Percentiles rank a stretch among this genome's conserved stretches.
These are phyloP conservation scores for Scrobipalpa atriplicella DNA, from an alignment of 2,888 invertebrate species.

Conservation along the genomic window DNA sequence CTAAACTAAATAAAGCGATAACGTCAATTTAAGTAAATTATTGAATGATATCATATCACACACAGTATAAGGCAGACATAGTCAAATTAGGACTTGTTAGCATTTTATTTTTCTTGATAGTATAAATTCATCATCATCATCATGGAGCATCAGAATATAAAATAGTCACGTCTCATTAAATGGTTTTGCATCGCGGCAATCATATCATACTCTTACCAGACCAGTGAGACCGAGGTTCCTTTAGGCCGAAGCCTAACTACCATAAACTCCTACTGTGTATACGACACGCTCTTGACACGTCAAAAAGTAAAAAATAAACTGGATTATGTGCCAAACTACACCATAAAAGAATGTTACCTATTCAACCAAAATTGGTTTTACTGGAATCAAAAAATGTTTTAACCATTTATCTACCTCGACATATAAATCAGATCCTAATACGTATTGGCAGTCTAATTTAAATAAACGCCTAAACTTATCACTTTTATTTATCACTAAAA, in stretches of 20 bases:
- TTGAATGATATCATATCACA: too few species aligned
- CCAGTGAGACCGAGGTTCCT: conserved; percentile 18
- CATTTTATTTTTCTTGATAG: too few species aligned
- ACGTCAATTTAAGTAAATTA: too few species aligned
- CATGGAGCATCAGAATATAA: not conserved
- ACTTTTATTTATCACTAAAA: conserved; percentile 29
- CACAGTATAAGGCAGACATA: too few species aligned
- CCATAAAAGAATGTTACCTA: not conserved
- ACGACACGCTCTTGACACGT: conserved; percentile 36
- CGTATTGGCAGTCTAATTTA: conserved; percentile 14
- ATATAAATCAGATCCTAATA: conserved; percentile 28
- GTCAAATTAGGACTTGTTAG: too few species aligned
- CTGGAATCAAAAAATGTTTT: not conserved
- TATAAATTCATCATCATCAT: too few species aligned
- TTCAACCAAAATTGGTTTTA: not conserved
- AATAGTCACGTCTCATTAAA: not conserved
- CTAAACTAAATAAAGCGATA: too few species aligned
- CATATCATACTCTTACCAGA: not conserved
- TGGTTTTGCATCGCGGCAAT: not conserved
- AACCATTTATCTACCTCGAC: not conserved
- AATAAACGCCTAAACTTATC: conserved; percentile 26
- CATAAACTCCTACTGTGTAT: conserved; percentile 34
- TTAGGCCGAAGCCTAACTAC: not conserved
- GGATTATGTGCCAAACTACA: not conserved
- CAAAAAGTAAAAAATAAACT: not conserved